Base-by-base conservation (phyloP, 2,113 vertebrate genomes). In the Pelecanus crispus region DNA sequence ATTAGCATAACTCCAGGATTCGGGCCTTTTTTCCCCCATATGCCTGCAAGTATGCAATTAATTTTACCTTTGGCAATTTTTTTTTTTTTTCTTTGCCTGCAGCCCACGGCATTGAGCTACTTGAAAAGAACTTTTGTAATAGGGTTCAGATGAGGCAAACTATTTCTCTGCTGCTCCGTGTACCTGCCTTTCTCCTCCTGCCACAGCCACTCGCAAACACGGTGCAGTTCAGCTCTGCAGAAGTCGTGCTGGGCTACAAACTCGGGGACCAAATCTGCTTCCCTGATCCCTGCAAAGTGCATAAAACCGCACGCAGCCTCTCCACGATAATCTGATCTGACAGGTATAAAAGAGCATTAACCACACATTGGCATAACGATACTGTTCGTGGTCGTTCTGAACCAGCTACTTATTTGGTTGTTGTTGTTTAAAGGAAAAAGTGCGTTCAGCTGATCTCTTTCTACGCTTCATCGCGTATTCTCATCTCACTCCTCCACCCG, bases 291-390 rank as follows among this genome's bases (percentile, higher is more conserved):
- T 22, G 62, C 32, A 19, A 63, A 75, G 74, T 1, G 13, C 17
- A 11, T 1, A 17, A 25, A 68, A 22, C 32, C 0, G 7, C 17
- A 9, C 2, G 25, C 73, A 5, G 24, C 68, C 20, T 15, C 62
- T 22, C 13, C 17, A 1, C 56, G 11, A 16, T 7, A 21, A 82
- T 5, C 45, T 28, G 8, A 31, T 17, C 8, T 17, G 11, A 26
- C 1, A 18, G 50, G n/a, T 62, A 31, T 55, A 11, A 31, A 16
- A 18, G 15, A 28, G 44, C 7, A 17, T 47, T 38, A 34, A 12
- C 8, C 9, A 1, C 3, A 13, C 11, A 2, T 4, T 2, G 9
- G 32, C 4, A 0, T 5, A 19, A 11, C 18, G 15, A 14, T 9
- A 7, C 12, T 9, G 17, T 4, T 42, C 6, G 2, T 0, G 8